These are phyloP conservation scores for Nasonovia ribisnigri DNA, from an alignment of 2,888 invertebrate species.

Conservation along the genomic window DNA sequence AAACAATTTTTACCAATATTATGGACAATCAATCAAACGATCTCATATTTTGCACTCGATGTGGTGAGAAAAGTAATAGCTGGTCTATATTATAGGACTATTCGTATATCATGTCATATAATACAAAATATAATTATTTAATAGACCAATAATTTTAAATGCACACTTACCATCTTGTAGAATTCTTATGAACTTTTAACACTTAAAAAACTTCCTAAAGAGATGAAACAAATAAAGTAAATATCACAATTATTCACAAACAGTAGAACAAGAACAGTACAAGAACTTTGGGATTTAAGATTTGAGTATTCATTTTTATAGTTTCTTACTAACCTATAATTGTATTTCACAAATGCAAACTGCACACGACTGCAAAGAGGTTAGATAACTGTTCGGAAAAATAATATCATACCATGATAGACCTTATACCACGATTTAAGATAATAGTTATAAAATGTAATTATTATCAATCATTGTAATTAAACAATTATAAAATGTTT, in stretches of 20 bases:
- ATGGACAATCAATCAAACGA: background rate
- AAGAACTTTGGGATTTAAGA: background rate
- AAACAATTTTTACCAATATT: background rate
- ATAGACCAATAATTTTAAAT: background rate
- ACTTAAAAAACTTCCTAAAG: no score
- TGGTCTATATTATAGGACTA: background rate
- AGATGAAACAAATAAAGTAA: background rate
- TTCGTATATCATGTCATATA: background rate
- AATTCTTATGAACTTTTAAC: background rate
- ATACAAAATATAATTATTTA: background rate
- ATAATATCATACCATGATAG: no score
- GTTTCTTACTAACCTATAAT: conserved; percentile 47
- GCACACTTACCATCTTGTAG: conserved; percentile 42
- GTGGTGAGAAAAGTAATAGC: background rate
- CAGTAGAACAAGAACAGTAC: background rate
- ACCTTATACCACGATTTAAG: no score
- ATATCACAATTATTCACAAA: background rate
- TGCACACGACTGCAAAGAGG: conserved; percentile 1
- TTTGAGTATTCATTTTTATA: background rate
- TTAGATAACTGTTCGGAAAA: background rate
- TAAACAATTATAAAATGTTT: no score
- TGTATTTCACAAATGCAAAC: background rate
- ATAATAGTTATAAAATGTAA: no score
- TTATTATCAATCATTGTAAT: no score
- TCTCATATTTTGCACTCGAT: conserved; percentile 39